phyloP scores from a whole-genome alignment of 2,113 vertebrate genomes.

The Urocolius indicus region DNA sequence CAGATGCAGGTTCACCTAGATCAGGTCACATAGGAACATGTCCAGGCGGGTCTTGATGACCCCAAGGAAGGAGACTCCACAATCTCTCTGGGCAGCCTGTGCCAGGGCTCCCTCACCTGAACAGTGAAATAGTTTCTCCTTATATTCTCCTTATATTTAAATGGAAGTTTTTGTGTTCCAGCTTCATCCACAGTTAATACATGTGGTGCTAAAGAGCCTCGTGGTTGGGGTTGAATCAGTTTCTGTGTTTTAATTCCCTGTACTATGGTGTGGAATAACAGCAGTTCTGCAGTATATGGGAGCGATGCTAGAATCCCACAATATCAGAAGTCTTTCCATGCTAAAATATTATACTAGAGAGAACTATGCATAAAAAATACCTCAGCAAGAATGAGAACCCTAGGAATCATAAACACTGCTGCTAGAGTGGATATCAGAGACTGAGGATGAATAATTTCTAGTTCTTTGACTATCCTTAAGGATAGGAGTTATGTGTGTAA shows the following conservation, averaged over 20 bases:
- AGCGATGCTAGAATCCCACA: not conserved
- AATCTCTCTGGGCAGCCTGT: too few species aligned
- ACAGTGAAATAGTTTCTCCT: too few species aligned
- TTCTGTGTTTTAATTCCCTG: not conserved
- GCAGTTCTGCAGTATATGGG: not conserved
- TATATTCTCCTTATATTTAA: too few species aligned
- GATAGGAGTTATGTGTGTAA: not conserved
- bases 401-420: not conserved
- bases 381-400: not conserved
- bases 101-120: too few species aligned
- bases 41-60: too few species aligned
- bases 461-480: not conserved
- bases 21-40: too few species aligned
- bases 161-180: too few species aligned
- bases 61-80: too few species aligned
- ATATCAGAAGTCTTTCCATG: not conserved
- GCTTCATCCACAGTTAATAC: too few species aligned
- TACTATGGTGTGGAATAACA: not conserved
- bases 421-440: not conserved
- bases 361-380: not conserved
- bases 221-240: not conserved
- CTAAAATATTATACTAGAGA: constrained; percentile 7
- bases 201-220: not conserved
- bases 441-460: not conserved
- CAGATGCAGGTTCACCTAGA: too few species aligned